Conservation (phyloP, 1,140 invertebrate genomes). For the Cherax destructor region DNA sequence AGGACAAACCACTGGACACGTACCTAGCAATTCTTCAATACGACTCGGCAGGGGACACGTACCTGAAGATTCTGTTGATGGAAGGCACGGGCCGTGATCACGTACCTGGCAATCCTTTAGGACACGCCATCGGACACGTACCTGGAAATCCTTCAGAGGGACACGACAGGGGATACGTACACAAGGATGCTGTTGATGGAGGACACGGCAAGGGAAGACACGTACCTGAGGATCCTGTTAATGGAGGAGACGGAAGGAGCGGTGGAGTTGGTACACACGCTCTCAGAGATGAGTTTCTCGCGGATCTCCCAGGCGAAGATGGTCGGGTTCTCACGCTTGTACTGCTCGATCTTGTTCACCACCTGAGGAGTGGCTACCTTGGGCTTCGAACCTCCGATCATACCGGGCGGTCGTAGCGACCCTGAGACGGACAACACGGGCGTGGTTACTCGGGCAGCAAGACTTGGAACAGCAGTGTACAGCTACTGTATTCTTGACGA, state of each 20-base stretch:
- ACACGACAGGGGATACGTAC: too few species aligned
- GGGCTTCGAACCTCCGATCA: slow-evolving; percentile 62
- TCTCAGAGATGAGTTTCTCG: slow-evolving; percentile 57
- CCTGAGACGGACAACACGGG: slow-evolving; percentile 2
- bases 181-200: not conserved
- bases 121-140: too few species aligned
- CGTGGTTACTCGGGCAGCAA: too few species aligned
- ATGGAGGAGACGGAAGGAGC: slow-evolving; percentile 61
- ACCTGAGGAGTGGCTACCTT: slow-evolving; percentile 63
- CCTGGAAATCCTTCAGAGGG: too few species aligned
- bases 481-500: too few species aligned
- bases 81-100: too few species aligned
- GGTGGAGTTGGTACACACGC: slow-evolving; percentile 60
- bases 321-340: slow-evolving; percentile 65
- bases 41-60: too few species aligned
- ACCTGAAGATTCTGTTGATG: too few species aligned
- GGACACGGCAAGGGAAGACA: not conserved
- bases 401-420: slow-evolving; percentile 46
- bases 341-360: slow-evolving; percentile 65
- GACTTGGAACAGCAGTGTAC: too few species aligned
- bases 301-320: slow-evolving; percentile 66
- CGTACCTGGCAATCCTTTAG: too few species aligned
- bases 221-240: slow-evolving; percentile 63
- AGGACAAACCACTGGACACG: too few species aligned
- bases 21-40: too few species aligned